A percentile compares a stretch with the other conserved stretches of the same genome.
Evolutionary conservation across 2,888 invertebrate genomes (phyloP).

Genomic region (Orgyia antiqua): DNA sequence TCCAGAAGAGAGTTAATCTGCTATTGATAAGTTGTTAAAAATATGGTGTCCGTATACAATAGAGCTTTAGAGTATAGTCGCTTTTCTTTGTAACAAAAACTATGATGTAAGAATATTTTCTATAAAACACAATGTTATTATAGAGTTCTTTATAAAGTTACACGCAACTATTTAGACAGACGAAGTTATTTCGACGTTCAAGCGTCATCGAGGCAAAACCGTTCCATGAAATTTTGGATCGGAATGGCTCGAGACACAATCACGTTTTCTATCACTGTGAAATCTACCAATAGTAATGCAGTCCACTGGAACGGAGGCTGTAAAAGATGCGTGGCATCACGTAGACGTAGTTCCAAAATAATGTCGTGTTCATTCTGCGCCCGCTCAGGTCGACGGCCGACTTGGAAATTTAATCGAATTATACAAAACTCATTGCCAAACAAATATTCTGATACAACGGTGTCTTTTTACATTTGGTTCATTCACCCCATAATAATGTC

Average conservation of each 20-base stretch:
- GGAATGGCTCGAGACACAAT: conserved; percentile 54
- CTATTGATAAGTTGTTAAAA: too few species aligned
- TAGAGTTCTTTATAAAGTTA: not conserved
- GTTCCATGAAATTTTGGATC: conserved; percentile 47
- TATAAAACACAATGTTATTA: too few species aligned
- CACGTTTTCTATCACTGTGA: conserved; percentile 64
- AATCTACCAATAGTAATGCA: conserved; percentile 54
- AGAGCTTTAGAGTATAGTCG: too few species aligned
- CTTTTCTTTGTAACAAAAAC: too few species aligned
- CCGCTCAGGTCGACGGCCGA: conserved; percentile 51
- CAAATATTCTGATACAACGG: conserved; percentile 36
- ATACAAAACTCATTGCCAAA: conserved; percentile 43
- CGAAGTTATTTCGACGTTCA: conserved; percentile 20
- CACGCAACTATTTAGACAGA: not conserved
- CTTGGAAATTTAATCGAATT: conserved; percentile 61
- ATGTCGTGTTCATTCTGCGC: conserved; percentile 40
- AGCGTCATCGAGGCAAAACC: conserved; percentile 34
- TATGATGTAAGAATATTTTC: not conserved
- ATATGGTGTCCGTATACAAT: too few species aligned
- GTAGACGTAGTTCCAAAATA: conserved; percentile 56
- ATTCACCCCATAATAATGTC: conserved; percentile 28
- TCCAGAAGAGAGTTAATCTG: too few species aligned
- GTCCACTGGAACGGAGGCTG: conserved; percentile 55
- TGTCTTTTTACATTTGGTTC: conserved; percentile 33
- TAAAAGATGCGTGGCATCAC: conserved; percentile 61